Evolutionary conservation across 2,113 vertebrate species (phyloP).

Genomic region (Leptosomus discolor): DNA sequence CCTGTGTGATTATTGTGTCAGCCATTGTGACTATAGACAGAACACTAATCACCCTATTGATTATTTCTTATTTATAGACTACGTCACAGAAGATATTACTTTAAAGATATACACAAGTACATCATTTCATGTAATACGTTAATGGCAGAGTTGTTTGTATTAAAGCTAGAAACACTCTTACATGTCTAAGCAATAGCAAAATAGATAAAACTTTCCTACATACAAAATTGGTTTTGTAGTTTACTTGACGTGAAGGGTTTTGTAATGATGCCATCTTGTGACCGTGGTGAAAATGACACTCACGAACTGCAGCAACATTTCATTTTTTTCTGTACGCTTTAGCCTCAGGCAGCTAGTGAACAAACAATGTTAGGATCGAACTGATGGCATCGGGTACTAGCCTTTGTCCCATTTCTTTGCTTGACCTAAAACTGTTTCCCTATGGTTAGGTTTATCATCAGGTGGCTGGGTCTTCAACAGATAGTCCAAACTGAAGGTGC

Average conservation of each 20-base stretch:
- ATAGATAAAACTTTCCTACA: not conserved
- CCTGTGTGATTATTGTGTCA: not conserved
- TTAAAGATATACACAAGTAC: not conserved
- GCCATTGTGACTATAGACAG: not conserved
- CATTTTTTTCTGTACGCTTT: not conserved
- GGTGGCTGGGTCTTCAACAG: not conserved
- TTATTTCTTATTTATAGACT: not conserved
- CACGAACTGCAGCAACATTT: not conserved
- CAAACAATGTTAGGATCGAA: not conserved
- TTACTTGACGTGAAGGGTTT: not conserved
- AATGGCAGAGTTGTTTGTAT: not conserved
- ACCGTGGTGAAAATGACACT: not conserved
- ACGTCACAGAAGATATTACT: not conserved
- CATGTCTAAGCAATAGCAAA: not conserved
- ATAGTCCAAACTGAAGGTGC: not conserved
- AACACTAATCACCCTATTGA: too few relatives aligned
- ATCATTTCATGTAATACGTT: not conserved
- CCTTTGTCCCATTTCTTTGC: not conserved
- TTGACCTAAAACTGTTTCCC: not conserved
- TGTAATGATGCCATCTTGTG: slow-evolving; percentile 18
- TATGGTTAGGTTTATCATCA: not conserved
- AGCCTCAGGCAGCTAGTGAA: not conserved
- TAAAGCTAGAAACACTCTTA: not conserved
- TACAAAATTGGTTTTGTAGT: not conserved
- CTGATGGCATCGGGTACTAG: rapidly evolving